These are phyloP conservation scores for Zootoca vivipara DNA, from an alignment of 2,113 vertebrate species.

Conservation along the genomic window DNA sequence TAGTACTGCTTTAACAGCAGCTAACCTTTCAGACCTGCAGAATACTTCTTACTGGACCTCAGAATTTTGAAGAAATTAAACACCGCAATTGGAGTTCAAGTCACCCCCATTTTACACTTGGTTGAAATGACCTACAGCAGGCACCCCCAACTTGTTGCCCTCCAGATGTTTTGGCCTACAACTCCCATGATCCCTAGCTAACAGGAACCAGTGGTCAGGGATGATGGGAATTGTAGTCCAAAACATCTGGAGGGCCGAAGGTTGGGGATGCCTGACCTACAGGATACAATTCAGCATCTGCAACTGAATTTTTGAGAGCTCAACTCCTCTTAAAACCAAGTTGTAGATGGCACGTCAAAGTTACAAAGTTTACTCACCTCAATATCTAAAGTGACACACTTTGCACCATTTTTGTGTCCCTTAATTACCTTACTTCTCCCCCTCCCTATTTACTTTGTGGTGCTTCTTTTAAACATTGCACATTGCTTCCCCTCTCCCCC, in stretches of 20 bases:
- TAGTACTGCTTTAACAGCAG: background rate
- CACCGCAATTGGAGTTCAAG: background rate
- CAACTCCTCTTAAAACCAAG: background rate
- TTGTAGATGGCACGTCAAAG: background rate
- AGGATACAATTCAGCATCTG: background rate
- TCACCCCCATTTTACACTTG: background rate
- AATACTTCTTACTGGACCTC: background rate
- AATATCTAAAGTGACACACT: too few species aligned
- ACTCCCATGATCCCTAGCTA: too few species aligned
- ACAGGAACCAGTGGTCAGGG: too few species aligned
- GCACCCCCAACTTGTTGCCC: too few species aligned
- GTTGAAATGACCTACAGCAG: background rate
- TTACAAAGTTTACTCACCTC: background rate
- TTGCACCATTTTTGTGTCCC: background rate
- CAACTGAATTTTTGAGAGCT: background rate
- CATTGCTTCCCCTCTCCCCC: background rate
- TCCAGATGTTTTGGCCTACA: too few species aligned
- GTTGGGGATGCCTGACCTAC: background rate
- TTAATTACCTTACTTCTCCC: background rate
- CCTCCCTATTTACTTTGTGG: background rate
- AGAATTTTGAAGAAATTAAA: background rate
- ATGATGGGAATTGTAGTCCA: too few species aligned
- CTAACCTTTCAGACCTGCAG: background rate
- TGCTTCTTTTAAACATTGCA: background rate
- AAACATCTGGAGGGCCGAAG: too few species aligned